phyloP scores from a whole-genome alignment of 2,888 invertebrate genomes.

The Trachelus stipa region DNA sequence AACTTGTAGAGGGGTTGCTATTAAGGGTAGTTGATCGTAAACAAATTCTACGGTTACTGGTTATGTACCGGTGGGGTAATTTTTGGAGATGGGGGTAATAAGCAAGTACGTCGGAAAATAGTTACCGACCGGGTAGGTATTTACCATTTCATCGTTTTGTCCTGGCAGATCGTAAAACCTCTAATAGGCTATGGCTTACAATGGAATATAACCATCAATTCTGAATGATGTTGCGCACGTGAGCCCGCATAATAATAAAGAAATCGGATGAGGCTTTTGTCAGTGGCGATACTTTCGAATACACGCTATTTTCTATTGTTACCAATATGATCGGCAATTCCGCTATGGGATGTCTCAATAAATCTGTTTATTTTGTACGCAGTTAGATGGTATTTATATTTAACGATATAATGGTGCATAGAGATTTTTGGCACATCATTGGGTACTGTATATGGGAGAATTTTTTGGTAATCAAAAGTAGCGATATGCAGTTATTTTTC shows the following conservation, averaged over 20 bases:
- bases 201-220: slow-evolving; percentile 58
- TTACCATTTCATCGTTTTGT: slow-evolving; percentile 46
- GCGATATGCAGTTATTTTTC: too few relatives aligned
- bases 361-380: not conserved
- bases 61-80: not conserved
- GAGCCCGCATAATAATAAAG: slow-evolving; percentile 51
- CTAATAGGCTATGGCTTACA: slow-evolving; percentile 54
- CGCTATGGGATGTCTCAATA: not conserved
- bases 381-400: not conserved
- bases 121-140: slow-evolving; percentile 27
- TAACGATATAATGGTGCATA: not conserved
- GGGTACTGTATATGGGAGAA: too few relatives aligned
- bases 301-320: not conserved
- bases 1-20: not conserved
- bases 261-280: slow-evolving; percentile 39
- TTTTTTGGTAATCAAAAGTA: too few relatives aligned
- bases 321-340: not conserved
- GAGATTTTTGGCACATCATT: too few relatives aligned
- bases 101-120: slow-evolving; percentile 1
- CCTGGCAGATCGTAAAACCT: slow-evolving; percentile 43
- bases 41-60: not conserved
- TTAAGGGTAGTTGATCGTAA: not conserved
- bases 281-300: not conserved
- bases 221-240: slow-evolving; percentile 60
- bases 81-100: not conserved